Evolutionary conservation across 2,888 invertebrate genomes (phyloP), one percentile per base, ranked within the genome.

Genomic region (Trilocha varians): DNA sequence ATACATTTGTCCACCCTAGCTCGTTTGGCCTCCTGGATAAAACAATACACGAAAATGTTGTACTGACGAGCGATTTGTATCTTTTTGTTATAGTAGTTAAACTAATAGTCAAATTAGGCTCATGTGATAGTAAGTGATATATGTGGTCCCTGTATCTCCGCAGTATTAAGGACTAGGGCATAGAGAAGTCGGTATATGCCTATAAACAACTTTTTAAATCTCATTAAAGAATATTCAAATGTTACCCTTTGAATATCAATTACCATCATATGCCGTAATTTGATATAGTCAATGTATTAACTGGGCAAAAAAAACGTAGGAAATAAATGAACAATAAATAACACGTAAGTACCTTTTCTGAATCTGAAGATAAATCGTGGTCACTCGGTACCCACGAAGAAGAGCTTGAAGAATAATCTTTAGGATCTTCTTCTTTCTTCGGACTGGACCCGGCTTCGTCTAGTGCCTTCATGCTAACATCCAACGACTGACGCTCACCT

Each of bases 341-440:
- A 32, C 9, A 32, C 9, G 32, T 8, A 8, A 17, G 34, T 43
- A 43, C 70, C 51, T 60, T 58, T 34, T 56, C 62, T 8, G 68
- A 64, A 16, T 73, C 74, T 6, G 61, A 68, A 8, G 66, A 67
- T 1, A 60, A 54, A 3, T 49, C 54, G 6, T 57, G 60, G n/a
- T 68, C 73, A 33, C 72, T 73, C 0, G 80, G 79, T 14, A 55
- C 70, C 82, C 82, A 82, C 0, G 73, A 74, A 0, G 80, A 76
- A 0, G 58, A 70, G 40, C 79, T 78, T 1, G 70, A 64, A 1
- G 76, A 74, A 49, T 54, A 80, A 44, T 78, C 80, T 8, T 52
- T 50, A 1, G 53, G 53, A 13, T 74, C 74, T 2, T 65, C 61
- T 2, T 62, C 61, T 5, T 54, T 50, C 9, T 59, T 55, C 4